phyloP scores from a whole-genome alignment of 2,113 vertebrate species.

The Colistium nudipinnis region DNA sequence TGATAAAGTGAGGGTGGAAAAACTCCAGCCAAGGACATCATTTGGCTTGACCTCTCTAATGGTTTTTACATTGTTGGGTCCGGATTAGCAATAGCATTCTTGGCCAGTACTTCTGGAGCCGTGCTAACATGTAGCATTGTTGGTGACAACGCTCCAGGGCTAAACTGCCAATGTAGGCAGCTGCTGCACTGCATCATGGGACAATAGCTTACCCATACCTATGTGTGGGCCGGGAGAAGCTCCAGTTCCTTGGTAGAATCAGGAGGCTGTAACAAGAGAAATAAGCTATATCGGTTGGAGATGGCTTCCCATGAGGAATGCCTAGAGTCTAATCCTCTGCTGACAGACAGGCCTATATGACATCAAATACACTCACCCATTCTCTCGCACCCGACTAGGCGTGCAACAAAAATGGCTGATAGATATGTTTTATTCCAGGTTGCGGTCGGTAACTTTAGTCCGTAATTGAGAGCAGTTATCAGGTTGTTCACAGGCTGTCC shows the following conservation, averaged over 20 bases:
- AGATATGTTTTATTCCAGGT: conserved; percentile 52
- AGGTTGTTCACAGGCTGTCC: conserved; percentile 73
- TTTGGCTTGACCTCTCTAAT: conserved; percentile 70
- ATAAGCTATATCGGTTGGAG: conserved; percentile 79
- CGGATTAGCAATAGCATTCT: conserved; percentile 61
- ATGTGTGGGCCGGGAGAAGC: conserved; percentile 45
- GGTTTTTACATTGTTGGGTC: conserved; percentile 71
- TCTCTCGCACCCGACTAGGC: conserved; percentile 67
- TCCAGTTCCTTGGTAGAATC: conserved; percentile 67
- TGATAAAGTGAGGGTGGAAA: conserved; percentile 64
- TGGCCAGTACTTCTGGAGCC: conserved; percentile 57
- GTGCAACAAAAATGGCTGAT: conserved; percentile 75
- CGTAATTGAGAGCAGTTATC: conserved; percentile 65
- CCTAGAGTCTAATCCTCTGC: conserved; percentile 81
- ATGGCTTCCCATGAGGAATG: conserved; percentile 84
- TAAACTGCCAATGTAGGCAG: conserved; percentile 56
- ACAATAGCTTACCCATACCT: conserved; percentile 59
- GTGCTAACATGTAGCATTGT: conserved; percentile 65
- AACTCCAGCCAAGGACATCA: conserved; percentile 67
- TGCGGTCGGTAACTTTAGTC: conserved; percentile 48
- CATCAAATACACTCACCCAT: conserved; percentile 80
- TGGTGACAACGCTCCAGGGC: conserved; percentile 49
- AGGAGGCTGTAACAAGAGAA: conserved; percentile 79
- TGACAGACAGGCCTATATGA: conserved; percentile 85
- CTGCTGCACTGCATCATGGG: conserved; percentile 44